These are phyloP conservation scores for Pasiphila rectangulata DNA, from an alignment of 2,888 invertebrate genomes.

Conservation along the genomic window DNA sequence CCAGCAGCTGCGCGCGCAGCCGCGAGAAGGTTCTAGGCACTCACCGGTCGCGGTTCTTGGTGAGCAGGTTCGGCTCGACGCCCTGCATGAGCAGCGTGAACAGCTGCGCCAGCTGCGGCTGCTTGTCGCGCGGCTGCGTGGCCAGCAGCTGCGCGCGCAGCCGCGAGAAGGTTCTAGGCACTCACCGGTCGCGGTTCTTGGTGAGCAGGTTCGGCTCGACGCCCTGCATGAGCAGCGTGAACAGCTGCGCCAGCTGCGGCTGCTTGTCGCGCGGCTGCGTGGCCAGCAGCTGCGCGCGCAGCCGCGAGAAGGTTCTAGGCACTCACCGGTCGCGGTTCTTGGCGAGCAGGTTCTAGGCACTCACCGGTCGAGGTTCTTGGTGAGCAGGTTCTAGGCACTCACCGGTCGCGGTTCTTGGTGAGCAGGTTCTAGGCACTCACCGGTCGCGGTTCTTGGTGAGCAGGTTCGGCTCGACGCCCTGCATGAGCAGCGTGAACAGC, in stretches of 20 bases:
- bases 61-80: not conserved
- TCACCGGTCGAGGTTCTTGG: constrained; percentile 43
- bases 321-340: not conserved
- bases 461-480: constrained; percentile 90
- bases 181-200: not conserved
- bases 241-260: not conserved
- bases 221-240: not conserved
- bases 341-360: constrained; percentile 75
- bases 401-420: constrained; percentile 57
- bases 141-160: too few species aligned
- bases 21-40: not conserved
- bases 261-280: not conserved
- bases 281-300: not conserved
- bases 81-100: not conserved
- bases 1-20: too few species aligned
- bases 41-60: not conserved
- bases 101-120: too few species aligned
- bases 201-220: not conserved
- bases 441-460: constrained; percentile 75
- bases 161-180: too few species aligned
- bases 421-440: constrained; percentile 54
- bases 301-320: not conserved
- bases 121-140: too few species aligned
- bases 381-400: constrained; percentile 66
- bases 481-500: too few species aligned